Evolutionary conservation across 2,888 invertebrate species (phyloP).

Genomic region (Timema cristinae): DNA sequence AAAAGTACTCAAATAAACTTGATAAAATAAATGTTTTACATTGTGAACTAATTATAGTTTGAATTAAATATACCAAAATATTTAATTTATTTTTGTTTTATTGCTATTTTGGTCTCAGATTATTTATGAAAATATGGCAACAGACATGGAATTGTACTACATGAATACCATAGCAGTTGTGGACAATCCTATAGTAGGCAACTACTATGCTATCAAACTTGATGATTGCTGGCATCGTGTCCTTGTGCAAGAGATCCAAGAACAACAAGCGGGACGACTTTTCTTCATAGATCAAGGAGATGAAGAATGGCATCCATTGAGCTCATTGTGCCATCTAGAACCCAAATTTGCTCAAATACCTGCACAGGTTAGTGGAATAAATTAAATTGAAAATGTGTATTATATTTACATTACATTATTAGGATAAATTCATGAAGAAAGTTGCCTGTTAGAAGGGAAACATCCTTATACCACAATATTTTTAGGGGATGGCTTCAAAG

Average conservation of each 20-base stretch:
- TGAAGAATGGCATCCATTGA: constrained; percentile 53
- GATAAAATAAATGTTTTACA: too few species aligned
- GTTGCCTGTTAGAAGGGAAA: too few species aligned
- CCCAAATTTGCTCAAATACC: constrained; percentile 61
- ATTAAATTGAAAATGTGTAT: too few species aligned
- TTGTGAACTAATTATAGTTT: too few species aligned
- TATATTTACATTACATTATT: too few species aligned
- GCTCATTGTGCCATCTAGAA: constrained; percentile 57
- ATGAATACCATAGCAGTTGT: constrained; percentile 32
- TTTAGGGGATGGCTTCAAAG: too few species aligned
- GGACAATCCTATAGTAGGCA: constrained; percentile 39
- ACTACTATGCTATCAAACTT: constrained; percentile 47
- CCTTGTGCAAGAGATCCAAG: constrained; percentile 41
- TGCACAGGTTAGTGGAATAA: constrained; percentile 54
- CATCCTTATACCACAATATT: too few species aligned
- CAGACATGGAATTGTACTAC: constrained; percentile 46
- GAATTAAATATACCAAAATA: too few species aligned
- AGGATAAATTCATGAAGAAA: too few species aligned
- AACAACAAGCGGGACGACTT: constrained; percentile 32
- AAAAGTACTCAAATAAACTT: too few species aligned
- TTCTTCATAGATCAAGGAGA: constrained; percentile 66
- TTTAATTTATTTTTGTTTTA: too few species aligned
- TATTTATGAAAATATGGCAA: constrained; percentile 37
- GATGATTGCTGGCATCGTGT: constrained; percentile 48
- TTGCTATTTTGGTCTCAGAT: too few species aligned